Evolutionary conservation across 2,888 invertebrate species (phyloP).

Genomic region (Elysia crispata): DNA sequence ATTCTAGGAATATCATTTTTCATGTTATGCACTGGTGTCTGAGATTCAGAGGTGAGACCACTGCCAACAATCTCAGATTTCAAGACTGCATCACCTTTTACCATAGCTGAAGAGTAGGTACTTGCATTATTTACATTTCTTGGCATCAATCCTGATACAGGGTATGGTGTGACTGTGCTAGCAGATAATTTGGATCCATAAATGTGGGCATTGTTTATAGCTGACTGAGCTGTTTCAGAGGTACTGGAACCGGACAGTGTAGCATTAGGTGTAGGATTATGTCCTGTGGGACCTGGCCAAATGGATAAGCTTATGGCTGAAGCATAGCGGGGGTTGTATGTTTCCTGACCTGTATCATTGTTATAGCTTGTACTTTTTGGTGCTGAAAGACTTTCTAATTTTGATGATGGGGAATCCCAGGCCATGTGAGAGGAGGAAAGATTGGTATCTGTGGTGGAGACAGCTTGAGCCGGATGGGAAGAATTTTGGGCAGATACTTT

Average conservation of each 20-base stretch:
- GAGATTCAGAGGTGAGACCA: background rate
- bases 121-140: background rate
- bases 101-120: background rate
- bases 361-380: background rate
- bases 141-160: background rate
- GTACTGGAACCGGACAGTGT: too few relatives aligned
- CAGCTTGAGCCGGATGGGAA: too few relatives aligned
- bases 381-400: background rate
- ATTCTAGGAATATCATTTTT: background rate
- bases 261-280: too few relatives aligned
- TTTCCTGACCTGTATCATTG: background rate
- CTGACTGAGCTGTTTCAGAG: background rate
- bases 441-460: background rate
- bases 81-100: background rate
- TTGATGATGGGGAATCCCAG: conserved; percentile 33
- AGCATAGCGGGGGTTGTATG: conserved; percentile 31
- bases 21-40: background rate
- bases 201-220: background rate
- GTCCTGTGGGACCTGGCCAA: conserved; percentile 25
- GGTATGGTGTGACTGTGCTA: background rate
- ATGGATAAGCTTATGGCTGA: conserved; percentile 38
- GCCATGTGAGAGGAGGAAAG: conserved; percentile 25
- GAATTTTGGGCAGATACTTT: conserved; percentile 1
- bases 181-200: background rate
- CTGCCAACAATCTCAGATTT: background rate